Base-by-base conservation (phyloP, 1,140 invertebrate genomes). In the Idris sp. region DNA sequence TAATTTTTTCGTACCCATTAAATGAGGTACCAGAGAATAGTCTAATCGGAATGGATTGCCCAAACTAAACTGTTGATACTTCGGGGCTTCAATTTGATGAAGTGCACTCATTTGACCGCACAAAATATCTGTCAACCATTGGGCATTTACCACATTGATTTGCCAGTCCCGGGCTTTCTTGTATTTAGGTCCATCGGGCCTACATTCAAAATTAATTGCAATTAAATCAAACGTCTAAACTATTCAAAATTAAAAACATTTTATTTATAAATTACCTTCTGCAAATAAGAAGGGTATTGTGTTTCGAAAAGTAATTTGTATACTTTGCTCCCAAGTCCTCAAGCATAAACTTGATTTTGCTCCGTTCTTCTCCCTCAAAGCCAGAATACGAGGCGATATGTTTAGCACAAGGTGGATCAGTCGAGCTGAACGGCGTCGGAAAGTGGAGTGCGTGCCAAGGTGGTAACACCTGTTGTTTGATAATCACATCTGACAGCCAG, bases 371-470 rank as follows among this genome's bases (percentile, higher is more conserved):
- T 6, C 91, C 92, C 67, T 93, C 91, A 86, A 97, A 98, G 35
- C 96, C 96, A 26, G 95, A 93, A 4, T 95, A 88, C 2, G 93
- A 92, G 54, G 97, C 93, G 19, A 92, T 90, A 79, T 94, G 92
- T 69, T 92, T 91, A 0, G 88, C 81, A 11, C 91, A 90, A 1
- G 92, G 92, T 22, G 89, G 85, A 30, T 92, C 90, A 14, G 89
- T 86, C 10, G 84, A 83, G 43, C 91, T 90, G 83, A 94, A 96
- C 10, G 95, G 91, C 19, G 93, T 91, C 1, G 97, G 97, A 76
- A 98, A 90, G 85, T 99, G 97, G 22, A 98, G 84, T 2, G 95
- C 95, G 76, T 96, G 93, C 93, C 94, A 98, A 0, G 97, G 97
- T 1, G 96, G 95, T 51, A 92, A 80, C 79, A 98, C 92, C 81